phyloP scores from a whole-genome alignment of 2,888 invertebrate genomes.

The Lydus trimaculatus region DNA sequence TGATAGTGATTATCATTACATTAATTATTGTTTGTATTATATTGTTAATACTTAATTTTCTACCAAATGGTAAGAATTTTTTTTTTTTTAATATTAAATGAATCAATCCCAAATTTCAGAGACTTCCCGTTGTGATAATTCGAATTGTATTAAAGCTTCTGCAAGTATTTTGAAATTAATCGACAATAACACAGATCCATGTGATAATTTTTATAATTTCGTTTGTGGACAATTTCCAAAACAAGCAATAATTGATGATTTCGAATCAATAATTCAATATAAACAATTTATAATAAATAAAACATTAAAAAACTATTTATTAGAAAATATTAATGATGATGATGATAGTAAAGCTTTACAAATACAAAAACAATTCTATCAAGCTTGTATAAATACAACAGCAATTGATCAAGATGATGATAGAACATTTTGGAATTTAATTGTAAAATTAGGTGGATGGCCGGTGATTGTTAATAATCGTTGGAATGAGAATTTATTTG shows the following conservation, averaged over 20 bases:
- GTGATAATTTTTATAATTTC: conserved; percentile 78
- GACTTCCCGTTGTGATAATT: conserved; percentile 52
- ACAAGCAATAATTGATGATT: conserved; percentile 55
- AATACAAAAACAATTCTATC: conserved; percentile 57
- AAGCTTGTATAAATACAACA: conserved; percentile 37
- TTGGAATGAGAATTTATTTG: conserved; percentile 38
- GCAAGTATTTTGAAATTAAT: conserved; percentile 70
- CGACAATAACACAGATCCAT: conserved; percentile 72
- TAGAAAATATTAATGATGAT: neutral
- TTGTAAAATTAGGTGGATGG: conserved; percentile 43
- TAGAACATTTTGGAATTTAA: conserved; percentile 23
- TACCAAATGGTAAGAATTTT: neutral
- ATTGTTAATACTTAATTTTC: neutral
- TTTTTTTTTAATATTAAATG: neutral
- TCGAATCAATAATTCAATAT: conserved; percentile 1
- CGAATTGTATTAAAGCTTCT: conserved; percentile 80
- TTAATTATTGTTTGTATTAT: conserved; percentile 4
- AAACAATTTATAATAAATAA: neutral
- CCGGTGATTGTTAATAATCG: conserved; percentile 34
- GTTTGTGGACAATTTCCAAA: conserved; percentile 70
- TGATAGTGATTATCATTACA: neutral
- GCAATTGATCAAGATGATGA: conserved; percentile 31
- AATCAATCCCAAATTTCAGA: neutral
- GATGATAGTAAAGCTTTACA: conserved; percentile 50
- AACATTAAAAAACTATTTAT: neutral